Evolutionary conservation across 1,140 invertebrate genomes (phyloP), one percentile per base, ranked within the genome.

Genomic region (Drosophila ficusphila): DNA sequence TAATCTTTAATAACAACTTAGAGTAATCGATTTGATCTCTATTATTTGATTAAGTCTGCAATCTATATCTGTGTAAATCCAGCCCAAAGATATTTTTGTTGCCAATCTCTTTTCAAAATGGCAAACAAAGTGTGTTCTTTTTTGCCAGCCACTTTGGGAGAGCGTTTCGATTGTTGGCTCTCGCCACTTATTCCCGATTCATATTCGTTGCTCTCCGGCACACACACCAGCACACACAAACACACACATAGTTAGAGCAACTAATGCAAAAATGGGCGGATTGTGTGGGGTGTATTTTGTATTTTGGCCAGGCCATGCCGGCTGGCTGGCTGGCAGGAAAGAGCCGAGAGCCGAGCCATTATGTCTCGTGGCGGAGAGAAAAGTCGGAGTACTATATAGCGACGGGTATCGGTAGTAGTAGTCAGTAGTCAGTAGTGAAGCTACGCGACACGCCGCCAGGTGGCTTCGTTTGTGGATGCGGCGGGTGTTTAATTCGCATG

Each of bases 381-480:
- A 52, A 67, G 70, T 69, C 64, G 75, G 76, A 78, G 75, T 70
- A 61, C 25, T 60, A 47, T 31, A 61, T 65, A 72, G n/a, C 79
- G 75, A 64, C 71, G 79, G 79, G 77, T n/a, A n/a, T 39, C 61
- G 41, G 41, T n/a, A n/a, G n/a, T n/a, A n/a, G n/a, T n/a, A n/a
- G 21, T 48, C 36, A 48, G 54, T 23, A 44, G 70, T 86, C 76
- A 86, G 81, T 86, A 77, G 67, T 70, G 76, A 86, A 86, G 72
- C 62, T 86, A 76, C 72, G 79, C 76, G 81, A 86, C 81, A 83
- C 77, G 81, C 81, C 81, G 82, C 61, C 79, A 81, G 81, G 82
- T 85, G 82, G 82, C 82, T 29, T 58, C 79, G 60, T 47, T 58
- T 42, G 73, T 88, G 58, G 78, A 64, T 86, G 81, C 81, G 81